Evolutionary conservation across 2,113 vertebrate species (phyloP).

Genomic region (Rhipidura dahli): DNA sequence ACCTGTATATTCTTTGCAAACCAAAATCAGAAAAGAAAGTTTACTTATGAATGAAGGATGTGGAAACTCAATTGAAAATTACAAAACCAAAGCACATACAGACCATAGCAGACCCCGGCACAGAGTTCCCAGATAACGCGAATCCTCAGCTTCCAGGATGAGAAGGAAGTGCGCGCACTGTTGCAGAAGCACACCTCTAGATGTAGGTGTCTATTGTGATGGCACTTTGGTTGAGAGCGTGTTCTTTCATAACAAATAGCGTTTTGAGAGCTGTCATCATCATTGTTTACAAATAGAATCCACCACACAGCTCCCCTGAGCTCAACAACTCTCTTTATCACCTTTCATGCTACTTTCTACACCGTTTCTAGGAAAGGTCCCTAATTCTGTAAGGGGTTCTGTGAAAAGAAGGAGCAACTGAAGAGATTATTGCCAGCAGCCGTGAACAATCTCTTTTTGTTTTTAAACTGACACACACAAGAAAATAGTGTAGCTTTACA

Average conservation of each 20-base stretch:
- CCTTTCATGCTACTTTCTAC: background rate
- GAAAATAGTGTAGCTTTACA: background rate
- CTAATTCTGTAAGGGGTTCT: background rate
- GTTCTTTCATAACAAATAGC: background rate
- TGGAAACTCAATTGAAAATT: background rate
- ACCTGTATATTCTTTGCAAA: background rate
- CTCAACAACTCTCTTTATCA: background rate
- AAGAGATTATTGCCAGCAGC: too few relatives aligned
- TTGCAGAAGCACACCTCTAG: background rate
- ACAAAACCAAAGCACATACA: background rate
- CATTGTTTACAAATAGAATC: background rate
- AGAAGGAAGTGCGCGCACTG: accelerated
- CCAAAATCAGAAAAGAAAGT: background rate
- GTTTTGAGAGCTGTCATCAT: background rate
- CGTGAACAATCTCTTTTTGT: too few relatives aligned
- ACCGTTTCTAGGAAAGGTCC: background rate
- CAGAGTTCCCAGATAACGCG: accelerated
- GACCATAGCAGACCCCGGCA: background rate
- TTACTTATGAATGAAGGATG: background rate
- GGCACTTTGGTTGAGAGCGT: background rate
- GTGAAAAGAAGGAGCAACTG: background rate
- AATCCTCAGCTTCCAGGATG: background rate
- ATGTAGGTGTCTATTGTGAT: background rate
- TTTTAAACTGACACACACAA: background rate
- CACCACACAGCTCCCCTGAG: background rate